phyloP scores from a whole-genome alignment of 2,797 vertebrate genomes.

The Notoglanidium macrostoma region DNA sequence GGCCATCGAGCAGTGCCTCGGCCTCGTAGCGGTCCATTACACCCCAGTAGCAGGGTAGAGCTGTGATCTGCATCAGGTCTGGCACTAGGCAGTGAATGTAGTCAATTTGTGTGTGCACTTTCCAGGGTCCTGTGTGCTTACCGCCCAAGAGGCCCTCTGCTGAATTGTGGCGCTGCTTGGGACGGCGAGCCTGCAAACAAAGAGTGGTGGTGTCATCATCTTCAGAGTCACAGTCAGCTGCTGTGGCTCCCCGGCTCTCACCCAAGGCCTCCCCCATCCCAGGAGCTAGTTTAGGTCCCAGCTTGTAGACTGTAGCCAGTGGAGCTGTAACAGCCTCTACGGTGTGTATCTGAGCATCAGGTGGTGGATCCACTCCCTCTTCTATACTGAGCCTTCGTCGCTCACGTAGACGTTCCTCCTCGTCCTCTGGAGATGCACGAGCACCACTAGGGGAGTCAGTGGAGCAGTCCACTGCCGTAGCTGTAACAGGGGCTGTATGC shows the following conservation, averaged over 20 bases:
- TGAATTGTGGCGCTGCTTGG: conserved; percentile 90
- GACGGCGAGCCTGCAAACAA: conserved; percentile 90
- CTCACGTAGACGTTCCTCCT: conserved; percentile 93
- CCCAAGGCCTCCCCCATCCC: conserved; percentile 84
- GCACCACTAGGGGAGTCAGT: conserved; percentile 84
- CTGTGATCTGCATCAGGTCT: conserved; percentile 89
- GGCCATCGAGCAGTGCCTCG: conserved; percentile 92
- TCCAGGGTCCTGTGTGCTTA: conserved; percentile 89
- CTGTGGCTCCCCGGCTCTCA: conserved; percentile 65
- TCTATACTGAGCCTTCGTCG: conserved; percentile 94
- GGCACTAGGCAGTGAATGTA: conserved; percentile 98
- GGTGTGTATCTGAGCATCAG: conserved; percentile 96
- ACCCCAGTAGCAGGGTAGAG: conserved; percentile 96
- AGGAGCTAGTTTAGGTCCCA: conserved; percentile 96
- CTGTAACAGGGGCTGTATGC: conserved; percentile 91
- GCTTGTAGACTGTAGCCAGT: conserved; percentile 92
- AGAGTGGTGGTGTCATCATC: conserved; percentile 89
- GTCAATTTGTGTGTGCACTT: conserved; percentile 97
- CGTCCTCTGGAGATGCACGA: conserved; percentile 90
- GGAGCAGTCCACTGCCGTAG: conserved; percentile 70
- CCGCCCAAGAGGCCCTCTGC: conserved; percentile 83
- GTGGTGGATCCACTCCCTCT: conserved; percentile 95
- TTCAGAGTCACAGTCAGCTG: conserved; percentile 87
- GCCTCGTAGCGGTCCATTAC: conserved; percentile 98
- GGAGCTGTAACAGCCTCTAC: conserved; percentile 90